phyloP scores from a whole-genome alignment of 2,797 vertebrate species.

The Siniperca undulata region DNA sequence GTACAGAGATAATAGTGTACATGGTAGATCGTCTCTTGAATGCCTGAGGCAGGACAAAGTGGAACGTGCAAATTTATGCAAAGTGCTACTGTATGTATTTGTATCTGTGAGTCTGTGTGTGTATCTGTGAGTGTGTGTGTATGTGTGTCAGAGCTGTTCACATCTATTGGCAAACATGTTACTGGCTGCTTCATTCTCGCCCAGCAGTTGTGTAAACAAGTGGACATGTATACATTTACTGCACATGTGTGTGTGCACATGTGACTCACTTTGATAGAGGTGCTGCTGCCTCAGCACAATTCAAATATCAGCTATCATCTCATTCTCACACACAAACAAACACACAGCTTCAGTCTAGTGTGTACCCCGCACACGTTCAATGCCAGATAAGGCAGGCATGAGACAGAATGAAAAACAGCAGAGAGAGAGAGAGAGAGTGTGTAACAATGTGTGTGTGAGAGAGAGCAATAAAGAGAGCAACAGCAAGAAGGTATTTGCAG shows the following conservation, averaged over 20 bases:
- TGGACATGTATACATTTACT: conserved; percentile 21
- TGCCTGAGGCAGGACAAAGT: conserved; percentile 40
- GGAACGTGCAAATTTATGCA: conserved; percentile 60
- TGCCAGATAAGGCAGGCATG: conserved; percentile 45
- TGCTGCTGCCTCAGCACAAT: conserved; percentile 60
- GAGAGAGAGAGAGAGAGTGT: conserved; percentile 9
- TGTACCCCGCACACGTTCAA: conserved; percentile 50
- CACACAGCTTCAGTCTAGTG: conserved; percentile 32
- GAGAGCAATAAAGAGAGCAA: conserved; percentile 47
- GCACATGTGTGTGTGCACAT: not conserved
- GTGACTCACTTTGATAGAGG: conserved; percentile 25
- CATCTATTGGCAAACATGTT: conserved; percentile 26
- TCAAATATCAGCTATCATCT: conserved; percentile 44
- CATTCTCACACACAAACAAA: not conserved
- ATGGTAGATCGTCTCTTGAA: conserved; percentile 36
- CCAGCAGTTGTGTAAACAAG: conserved; percentile 35
- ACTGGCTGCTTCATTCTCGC: conserved; percentile 25
- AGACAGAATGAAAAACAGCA: conserved; percentile 44
- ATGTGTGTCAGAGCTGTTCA: conserved; percentile 1
- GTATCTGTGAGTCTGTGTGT: conserved; percentile 4
- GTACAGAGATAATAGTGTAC: conserved; percentile 42
- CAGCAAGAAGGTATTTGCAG: conserved; percentile 57
- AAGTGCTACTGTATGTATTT: conserved; percentile 27
- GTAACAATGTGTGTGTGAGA: conserved; percentile 6
- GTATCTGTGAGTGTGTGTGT: conserved; percentile 4